These are phyloP conservation scores for Melitaea athalia DNA, from an alignment of 2,888 invertebrate species.

Conservation along the genomic window DNA sequence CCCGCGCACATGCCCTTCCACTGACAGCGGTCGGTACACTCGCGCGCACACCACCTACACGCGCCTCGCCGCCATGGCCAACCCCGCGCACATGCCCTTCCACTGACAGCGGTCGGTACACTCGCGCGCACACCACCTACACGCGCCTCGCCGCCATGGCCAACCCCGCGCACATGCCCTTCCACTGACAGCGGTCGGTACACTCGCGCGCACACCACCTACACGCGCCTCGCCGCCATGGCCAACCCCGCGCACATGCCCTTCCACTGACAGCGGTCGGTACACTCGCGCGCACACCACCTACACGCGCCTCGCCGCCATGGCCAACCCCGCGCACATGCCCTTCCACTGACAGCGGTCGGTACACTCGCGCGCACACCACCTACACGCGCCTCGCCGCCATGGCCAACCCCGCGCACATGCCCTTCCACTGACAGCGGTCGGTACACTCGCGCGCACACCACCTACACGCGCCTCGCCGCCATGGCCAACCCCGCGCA, in stretches of 20 bases:
- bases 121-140: conserved; percentile 87
- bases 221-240: not conserved
- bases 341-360: conserved; percentile 2
- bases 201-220: not conserved
- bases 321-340: not conserved
- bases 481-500: not conserved
- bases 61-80: no score
- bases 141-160: conserved; percentile 91
- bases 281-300: not conserved
- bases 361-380: not conserved
- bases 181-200: conserved; percentile 53
- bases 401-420: not conserved
- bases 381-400: no score
- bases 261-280: conserved; percentile 1
- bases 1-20: conserved; percentile 2
- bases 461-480: not conserved
- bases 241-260: not conserved
- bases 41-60: not conserved
- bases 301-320: no score
- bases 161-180: conserved; percentile 87
- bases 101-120: conserved; percentile 2
- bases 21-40: not conserved
- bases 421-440: not conserved
- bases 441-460: not conserved
- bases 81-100: conserved; percentile 1